Evolutionary conservation across 37 sponge, comb jelly and placozoan genomes (phyloP).

Genomic region (Aplysina aerophoba): DNA sequence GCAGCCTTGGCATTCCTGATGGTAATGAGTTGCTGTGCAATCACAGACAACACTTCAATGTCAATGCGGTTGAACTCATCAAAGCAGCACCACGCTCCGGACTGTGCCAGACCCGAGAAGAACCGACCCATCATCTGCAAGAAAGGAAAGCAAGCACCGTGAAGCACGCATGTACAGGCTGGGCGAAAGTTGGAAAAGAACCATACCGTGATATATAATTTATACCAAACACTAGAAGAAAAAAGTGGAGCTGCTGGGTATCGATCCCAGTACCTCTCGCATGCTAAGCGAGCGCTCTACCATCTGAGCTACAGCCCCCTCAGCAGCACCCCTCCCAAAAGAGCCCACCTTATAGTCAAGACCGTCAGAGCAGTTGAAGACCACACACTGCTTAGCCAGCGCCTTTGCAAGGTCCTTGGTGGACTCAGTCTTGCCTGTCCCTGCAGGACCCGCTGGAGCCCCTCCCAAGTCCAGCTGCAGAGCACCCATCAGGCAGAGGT

Average conservation of each 20-base stretch:
- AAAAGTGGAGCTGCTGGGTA: constrained; percentile 42
- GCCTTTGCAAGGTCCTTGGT: constrained; percentile 96
- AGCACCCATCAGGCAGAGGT: constrained; percentile 98
- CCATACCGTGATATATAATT: background rate
- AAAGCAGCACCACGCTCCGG: constrained; percentile 99
- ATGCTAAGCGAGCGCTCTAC: constrained; percentile 45
- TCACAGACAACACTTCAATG: constrained; percentile 98
- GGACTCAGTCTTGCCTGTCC: constrained; percentile 98
- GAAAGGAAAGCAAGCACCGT: background rate
- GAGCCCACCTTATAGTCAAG: constrained; percentile 84
- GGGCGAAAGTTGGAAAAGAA: too few relatives aligned
- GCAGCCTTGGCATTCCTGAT: constrained; percentile 93
- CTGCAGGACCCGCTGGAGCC: constrained; percentile 99
- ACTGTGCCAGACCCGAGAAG: constrained; percentile 99
- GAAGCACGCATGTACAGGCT: background rate
- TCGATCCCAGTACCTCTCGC: constrained; percentile 46
- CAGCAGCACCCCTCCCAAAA: background rate
- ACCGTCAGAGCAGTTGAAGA: constrained; percentile 99
- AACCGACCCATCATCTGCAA: constrained; percentile 98
- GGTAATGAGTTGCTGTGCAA: constrained; percentile 97
- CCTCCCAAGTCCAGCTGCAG: constrained; percentile 97
- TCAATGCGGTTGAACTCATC: constrained; percentile 99
- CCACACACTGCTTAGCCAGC: constrained; percentile 98
- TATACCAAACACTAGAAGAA: background rate
- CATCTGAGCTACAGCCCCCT: constrained; percentile 41